phyloP scores from a whole-genome alignment of 2,888 invertebrate genomes.

The Amiota mariae region DNA sequence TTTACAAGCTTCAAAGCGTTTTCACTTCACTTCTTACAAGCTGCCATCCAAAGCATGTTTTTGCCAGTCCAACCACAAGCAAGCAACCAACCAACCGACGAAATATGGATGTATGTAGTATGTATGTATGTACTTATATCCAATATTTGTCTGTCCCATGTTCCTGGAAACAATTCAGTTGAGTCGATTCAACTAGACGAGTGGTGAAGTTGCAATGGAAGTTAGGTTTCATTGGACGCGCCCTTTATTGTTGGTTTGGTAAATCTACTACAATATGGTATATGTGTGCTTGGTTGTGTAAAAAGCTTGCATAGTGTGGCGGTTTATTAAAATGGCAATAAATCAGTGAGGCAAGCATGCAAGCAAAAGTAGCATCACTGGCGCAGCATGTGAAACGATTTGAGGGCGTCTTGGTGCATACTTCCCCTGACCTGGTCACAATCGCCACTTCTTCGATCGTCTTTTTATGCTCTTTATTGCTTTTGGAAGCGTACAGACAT shows the following conservation, averaged over 20 bases:
- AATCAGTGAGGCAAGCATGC: constrained; percentile 45
- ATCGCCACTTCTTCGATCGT: too few relatives aligned
- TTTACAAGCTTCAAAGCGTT: constrained; percentile 65
- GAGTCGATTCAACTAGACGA: constrained; percentile 36
- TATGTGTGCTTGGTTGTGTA: not conserved
- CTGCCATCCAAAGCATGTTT: not conserved
- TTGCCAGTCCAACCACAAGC: too few relatives aligned
- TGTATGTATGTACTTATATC: too few relatives aligned
- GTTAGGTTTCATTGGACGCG: not conserved
- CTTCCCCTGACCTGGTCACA: too few relatives aligned
- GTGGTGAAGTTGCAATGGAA: not conserved
- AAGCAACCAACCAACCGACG: too few relatives aligned
- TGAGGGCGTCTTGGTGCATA: not conserved
- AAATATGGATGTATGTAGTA: not conserved
- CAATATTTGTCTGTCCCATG: constrained; percentile 44
- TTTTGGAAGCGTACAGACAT: constrained; percentile 41
- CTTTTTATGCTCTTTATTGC: not conserved
- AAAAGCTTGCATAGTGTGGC: constrained; percentile 36
- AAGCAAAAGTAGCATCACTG: constrained; percentile 29
- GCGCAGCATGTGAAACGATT: not conserved
- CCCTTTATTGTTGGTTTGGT: not conserved
- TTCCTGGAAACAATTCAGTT: constrained; percentile 68
- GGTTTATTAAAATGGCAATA: constrained; percentile 59
- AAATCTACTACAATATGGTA: not conserved
- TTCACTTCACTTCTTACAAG: constrained; percentile 21